Evolutionary conservation across 2,797 vertebrate species (phyloP).

Genomic region (Macropus fuliginosus): DNA sequence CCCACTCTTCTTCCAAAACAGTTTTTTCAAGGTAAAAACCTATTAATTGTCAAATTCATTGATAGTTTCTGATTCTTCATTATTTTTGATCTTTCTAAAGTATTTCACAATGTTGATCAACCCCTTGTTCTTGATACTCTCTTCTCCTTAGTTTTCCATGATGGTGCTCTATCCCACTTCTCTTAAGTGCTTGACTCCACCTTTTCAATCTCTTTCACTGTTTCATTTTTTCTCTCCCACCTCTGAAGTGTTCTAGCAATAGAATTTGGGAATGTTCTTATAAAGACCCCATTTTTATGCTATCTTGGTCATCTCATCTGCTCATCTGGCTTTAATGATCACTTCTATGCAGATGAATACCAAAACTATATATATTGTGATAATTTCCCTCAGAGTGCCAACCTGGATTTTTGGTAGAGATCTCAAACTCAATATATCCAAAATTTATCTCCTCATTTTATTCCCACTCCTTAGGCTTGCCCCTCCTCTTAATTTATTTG

Average conservation of each 20-base stretch:
- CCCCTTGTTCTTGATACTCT: neutral
- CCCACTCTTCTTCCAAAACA: neutral
- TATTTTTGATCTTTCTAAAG: neutral
- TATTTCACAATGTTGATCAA: neutral
- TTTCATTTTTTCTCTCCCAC: neutral
- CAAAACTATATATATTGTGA: neutral
- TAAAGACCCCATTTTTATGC: neutral
- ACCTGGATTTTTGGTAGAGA: neutral
- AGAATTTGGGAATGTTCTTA: neutral
- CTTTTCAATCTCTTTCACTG: neutral
- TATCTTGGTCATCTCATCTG: neutral
- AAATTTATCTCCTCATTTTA: neutral
- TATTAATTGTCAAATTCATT: neutral
- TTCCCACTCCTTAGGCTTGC: neutral
- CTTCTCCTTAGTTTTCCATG: neutral
- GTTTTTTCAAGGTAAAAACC: neutral
- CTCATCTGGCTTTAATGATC: neutral
- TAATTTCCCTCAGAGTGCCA: neutral
- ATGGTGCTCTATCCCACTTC: neutral
- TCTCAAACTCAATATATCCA: neutral
- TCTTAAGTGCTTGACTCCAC: neutral
- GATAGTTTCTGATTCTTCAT: neutral
- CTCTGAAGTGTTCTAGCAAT: neutral
- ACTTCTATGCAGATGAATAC: neutral
- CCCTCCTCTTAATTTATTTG: neutral